Conservation (phyloP, 2,888 invertebrate genomes). For the Pycnomerus fuliginosus region DNA sequence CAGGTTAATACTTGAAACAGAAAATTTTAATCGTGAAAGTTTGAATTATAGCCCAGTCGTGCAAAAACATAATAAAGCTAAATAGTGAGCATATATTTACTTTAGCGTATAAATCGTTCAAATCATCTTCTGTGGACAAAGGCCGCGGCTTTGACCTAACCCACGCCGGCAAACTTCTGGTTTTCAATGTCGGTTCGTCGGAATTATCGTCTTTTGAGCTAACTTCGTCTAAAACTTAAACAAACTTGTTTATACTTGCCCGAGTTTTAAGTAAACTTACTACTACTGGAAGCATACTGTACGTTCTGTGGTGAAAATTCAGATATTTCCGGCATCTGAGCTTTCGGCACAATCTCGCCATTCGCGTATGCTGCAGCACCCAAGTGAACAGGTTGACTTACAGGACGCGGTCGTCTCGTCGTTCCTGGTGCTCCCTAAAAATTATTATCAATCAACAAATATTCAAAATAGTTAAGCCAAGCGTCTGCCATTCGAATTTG, state of each 20-base stretch:
- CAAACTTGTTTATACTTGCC: constrained; percentile 1
- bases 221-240: constrained; percentile 63
- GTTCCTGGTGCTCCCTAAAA: constrained; percentile 6
- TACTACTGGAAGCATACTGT: constrained; percentile 68
- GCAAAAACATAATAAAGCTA: too few relatives aligned
- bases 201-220: constrained; percentile 52
- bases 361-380: constrained; percentile 42
- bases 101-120: constrained; percentile 70
- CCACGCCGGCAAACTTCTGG: constrained; percentile 72
- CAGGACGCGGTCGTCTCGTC: constrained; percentile 49
- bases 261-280: constrained; percentile 53
- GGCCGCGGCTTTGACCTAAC: constrained; percentile 69
- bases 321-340: constrained; percentile 55
- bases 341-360: constrained; percentile 45
- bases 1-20: too few relatives aligned
- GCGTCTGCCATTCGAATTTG: too few relatives aligned
- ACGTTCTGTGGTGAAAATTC: constrained; percentile 55
- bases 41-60: too few relatives aligned
- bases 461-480: too few relatives aligned
- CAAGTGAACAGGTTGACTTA: constrained; percentile 52
- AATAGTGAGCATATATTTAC: constrained; percentile 45
- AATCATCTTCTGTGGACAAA: constrained; percentile 67
- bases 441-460: too few relatives aligned
- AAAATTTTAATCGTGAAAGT: too few relatives aligned
- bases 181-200: constrained; percentile 55